phyloP scores from a whole-genome alignment of 2,888 invertebrate genomes.

The Corbicula japonica region DNA sequence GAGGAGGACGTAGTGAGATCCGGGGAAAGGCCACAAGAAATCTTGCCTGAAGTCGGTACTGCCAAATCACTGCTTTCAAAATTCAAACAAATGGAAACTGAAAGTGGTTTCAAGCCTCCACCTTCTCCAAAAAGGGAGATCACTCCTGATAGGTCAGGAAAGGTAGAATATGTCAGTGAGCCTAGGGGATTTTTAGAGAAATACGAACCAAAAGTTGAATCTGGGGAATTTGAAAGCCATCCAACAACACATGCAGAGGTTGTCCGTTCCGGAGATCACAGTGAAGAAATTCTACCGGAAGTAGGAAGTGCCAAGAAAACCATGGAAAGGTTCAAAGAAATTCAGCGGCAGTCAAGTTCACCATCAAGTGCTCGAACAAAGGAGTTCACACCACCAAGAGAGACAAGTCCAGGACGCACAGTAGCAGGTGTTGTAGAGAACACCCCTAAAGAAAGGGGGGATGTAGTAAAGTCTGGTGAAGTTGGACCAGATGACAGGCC shows the following conservation, averaged over 20 bases:
- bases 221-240: slow-evolving; percentile 78
- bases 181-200: slow-evolving; percentile 72
- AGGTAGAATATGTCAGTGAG: slow-evolving; percentile 78
- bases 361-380: slow-evolving; percentile 69
- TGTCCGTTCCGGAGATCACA: slow-evolving; percentile 64
- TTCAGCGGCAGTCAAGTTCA: slow-evolving; percentile 61
- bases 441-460: slow-evolving; percentile 68
- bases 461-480: slow-evolving; percentile 73
- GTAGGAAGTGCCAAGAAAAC: slow-evolving; percentile 72
- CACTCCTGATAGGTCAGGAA: slow-evolving; percentile 75
- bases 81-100: slow-evolving; percentile 77
- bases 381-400: slow-evolving; percentile 79
- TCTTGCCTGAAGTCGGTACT: slow-evolving; percentile 76
- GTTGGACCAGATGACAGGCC: slow-evolving; percentile 81
- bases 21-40: slow-evolving; percentile 72
- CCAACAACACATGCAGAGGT: slow-evolving; percentile 67
- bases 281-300: slow-evolving; percentile 71
- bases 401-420: slow-evolving; percentile 61
- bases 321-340: slow-evolving; percentile 69
- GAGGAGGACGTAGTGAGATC: slow-evolving; percentile 77
- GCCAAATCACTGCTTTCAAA: slow-evolving; percentile 78
- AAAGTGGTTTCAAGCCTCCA: slow-evolving; percentile 69
- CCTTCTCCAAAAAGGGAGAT: slow-evolving; percentile 76
- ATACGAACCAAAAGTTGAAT: slow-evolving; percentile 75
- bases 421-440: slow-evolving; percentile 77